Evolutionary conservation across 2,888 invertebrate species (phyloP), one percentile per base, ranked within the genome.

Genomic region (Halictus ligatus): DNA sequence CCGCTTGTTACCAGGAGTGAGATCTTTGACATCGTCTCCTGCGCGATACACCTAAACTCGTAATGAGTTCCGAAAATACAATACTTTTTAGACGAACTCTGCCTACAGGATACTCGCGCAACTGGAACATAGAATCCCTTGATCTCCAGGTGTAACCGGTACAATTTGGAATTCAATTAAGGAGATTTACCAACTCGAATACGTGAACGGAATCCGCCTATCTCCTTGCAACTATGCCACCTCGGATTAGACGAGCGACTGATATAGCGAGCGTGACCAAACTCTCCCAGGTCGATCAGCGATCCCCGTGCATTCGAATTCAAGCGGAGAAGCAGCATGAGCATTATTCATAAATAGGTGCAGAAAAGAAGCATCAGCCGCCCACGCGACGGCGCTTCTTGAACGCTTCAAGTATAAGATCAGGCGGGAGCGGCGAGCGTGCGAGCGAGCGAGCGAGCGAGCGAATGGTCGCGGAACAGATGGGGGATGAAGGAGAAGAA

Each of bases 331-430:
- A 35, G 71, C 69, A 77, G 69, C 43, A 79, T 35, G n/a, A 74
- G 50, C 50, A 78, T 88, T 69, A 75, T 80, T 83, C 88, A 73
- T 75, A 78, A 74, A 86, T 83, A 83, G 76, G 78, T 69, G n/a
- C 71, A 76, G 75, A 81, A 77, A 77, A 75, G 84, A 84, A 75
- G 18, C 75, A 75, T 58, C 54, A 25, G 29, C 48, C 75, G 75
- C 83, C 87, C 83, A 87, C 83, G 64, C 50, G 77, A 78, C 35
- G 75, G 78, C 82, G 54, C 76, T 60, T 64, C 29, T 64, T 60
- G 46, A 40, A 81, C 64, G 84, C 50, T 79, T 77, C 83, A 76
- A 82, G 80, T 75, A 48, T 79, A 80, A 82, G 80, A n/a, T n/a
- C n/a, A 13, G 71, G 71, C 77, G 76, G 64, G 80, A 48, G 50